Base-by-base conservation (phyloP, 2,797 vertebrate genomes). In the Lindbergichthys nudifrons region DNA sequence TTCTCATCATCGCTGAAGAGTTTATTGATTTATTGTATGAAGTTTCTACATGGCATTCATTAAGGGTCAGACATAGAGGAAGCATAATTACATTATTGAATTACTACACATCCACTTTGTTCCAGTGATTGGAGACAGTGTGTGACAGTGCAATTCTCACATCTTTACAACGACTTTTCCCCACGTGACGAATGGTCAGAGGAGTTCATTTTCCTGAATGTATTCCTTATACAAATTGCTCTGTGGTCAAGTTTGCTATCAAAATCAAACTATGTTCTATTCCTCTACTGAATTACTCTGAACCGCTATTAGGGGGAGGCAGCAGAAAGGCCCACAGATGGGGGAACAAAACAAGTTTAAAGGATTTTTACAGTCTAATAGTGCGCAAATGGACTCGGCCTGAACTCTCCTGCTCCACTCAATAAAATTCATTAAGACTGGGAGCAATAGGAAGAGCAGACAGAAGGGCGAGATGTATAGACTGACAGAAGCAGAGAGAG, bases 381-480 rank as follows among this genome's bases (percentile, higher is more conserved):
- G 79, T 45, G 79, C 81, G 50, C 82, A 89, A 89, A 92, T 89
- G 88, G 91, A 92, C 91, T 91, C 50, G 50, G 77, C 64, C 83
- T 88, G 89, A 92, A 91, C 92, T 89, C 87, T 74, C 54, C 76
- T 58, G 79, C 86, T 83, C 73, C 86, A 90, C 81, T 93, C 92
- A 81, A 93, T 93, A 92, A 89, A 92, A 91, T 88, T 92, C 90
- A 92, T 93, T 92, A 92, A 88, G 85, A 83, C 65, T 75, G 23
- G 60, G 77, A 84, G 79, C 51, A 64, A 75, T 47, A 67, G 69
- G 70, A 54, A 74, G 81, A 57, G 73, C 57, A 4, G 54, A 68
- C 41, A 47, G 71, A 71, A 36, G 72, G 79, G 82, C 60, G 88
- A 88, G 81, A 72, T 75, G 78, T 47, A n/a, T 72, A 62, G 46